These are phyloP conservation scores for Pteronotus mesoamericanus DNA, from an alignment of 2,797 vertebrate species.

Conservation along the genomic window DNA sequence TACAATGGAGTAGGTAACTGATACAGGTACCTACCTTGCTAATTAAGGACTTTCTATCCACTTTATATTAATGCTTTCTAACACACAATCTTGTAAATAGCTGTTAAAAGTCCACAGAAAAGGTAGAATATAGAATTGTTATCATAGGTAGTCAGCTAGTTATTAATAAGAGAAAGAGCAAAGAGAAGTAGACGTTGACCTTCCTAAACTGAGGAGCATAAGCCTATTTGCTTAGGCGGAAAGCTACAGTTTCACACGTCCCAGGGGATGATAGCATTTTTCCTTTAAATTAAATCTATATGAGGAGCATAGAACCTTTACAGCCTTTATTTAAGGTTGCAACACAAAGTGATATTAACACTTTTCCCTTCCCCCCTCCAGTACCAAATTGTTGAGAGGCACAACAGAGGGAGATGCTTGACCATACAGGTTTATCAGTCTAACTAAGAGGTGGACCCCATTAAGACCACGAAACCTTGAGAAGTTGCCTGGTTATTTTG, in stretches of 20 bases:
- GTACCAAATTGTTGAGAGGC: neutral
- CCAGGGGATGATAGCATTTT: neutral
- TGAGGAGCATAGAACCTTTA: slow-evolving; percentile 55
- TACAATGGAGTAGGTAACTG: neutral
- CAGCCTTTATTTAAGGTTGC: slow-evolving; percentile 64
- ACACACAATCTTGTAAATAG: neutral
- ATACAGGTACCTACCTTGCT: neutral
- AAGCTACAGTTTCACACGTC: neutral
- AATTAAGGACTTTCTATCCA: neutral
- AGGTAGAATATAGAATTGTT: neutral
- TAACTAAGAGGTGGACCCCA: neutral
- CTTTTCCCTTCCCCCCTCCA: neutral
- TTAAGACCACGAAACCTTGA: neutral
- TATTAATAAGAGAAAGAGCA: neutral
- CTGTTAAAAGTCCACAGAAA: neutral
- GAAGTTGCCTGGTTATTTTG: neutral
- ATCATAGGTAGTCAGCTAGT: neutral
- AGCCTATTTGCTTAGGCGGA: neutral
- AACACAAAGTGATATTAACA: neutral
- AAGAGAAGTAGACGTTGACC: neutral
- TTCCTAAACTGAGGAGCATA: neutral
- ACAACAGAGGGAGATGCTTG: too few relatives aligned
- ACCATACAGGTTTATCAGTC: neutral
- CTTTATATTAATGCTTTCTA: neutral
- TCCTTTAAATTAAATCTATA: slow-evolving; percentile 61